Conservation (phyloP, 2,888 invertebrate genomes). For the Aphidoletes aphidimyza region DNA sequence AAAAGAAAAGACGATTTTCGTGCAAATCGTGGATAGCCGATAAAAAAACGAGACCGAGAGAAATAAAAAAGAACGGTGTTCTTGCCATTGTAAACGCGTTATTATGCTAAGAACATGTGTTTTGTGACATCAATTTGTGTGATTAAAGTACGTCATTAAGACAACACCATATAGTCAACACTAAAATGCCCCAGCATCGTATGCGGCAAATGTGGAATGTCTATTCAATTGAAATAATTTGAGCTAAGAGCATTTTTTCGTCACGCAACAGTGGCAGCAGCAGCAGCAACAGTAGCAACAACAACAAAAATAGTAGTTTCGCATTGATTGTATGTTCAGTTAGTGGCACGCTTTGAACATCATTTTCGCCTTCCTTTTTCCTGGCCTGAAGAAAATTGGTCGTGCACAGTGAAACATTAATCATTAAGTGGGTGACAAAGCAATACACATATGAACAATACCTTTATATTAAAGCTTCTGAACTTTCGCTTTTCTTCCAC, state of each 20-base stretch:
- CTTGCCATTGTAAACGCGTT: background rate
- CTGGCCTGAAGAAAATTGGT: background rate
- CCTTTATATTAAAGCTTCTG: slow-evolving; percentile 6
- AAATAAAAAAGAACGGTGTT: too few relatives aligned
- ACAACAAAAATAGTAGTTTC: background rate
- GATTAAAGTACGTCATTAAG: slow-evolving; percentile 18
- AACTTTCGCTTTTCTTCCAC: background rate
- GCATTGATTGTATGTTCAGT: too few relatives aligned
- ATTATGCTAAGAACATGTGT: background rate
- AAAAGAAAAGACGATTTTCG: too few relatives aligned
- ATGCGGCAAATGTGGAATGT: too few relatives aligned
- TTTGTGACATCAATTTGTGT: slow-evolving; percentile 50
- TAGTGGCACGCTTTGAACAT: too few relatives aligned
- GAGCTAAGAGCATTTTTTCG: background rate
- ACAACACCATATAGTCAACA: background rate
- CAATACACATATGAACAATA: background rate
- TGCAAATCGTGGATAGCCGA: background rate
- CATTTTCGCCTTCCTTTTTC: background rate
- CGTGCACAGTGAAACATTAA: background rate
- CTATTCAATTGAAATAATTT: background rate
- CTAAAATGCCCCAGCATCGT: background rate
- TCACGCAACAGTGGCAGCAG: background rate
- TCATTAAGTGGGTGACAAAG: background rate
- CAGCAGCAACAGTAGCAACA: too few relatives aligned
- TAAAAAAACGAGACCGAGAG: background rate